These are phyloP conservation scores for Temnothorax curvispinosus DNA, from an alignment of 1,140 invertebrate species.

Conservation along the genomic window DNA sequence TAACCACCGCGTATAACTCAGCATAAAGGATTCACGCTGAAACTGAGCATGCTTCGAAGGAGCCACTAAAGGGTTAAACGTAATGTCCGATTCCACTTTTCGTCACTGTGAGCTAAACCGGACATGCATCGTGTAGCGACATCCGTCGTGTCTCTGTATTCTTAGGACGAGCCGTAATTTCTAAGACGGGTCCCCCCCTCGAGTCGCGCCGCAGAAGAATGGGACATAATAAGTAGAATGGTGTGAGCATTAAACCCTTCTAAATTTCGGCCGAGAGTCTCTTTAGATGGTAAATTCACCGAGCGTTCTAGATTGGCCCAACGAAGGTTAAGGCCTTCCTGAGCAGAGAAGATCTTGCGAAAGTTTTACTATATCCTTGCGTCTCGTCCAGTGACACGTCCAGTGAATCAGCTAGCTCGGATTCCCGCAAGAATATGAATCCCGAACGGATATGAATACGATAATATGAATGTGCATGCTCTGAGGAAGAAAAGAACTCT, in stretches of 20 bases:
- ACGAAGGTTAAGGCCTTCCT: slow-evolving; percentile 83
- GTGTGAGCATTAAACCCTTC: slow-evolving; percentile 67
- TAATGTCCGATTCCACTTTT: slow-evolving; percentile 53
- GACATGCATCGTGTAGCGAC: slow-evolving; percentile 40
- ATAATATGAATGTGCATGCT: not conserved
- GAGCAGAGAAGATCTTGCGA: slow-evolving; percentile 6
- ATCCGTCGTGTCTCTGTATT: slow-evolving; percentile 54
- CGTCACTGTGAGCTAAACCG: slow-evolving; percentile 54
- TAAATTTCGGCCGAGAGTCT: slow-evolving; percentile 64
- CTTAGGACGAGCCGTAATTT: slow-evolving; percentile 61
- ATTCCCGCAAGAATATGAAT: not conserved
- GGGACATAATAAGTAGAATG: slow-evolving; percentile 71
- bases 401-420: not conserved
- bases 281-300: slow-evolving; percentile 67
- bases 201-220: slow-evolving; percentile 63
- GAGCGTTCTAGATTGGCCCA: slow-evolving; percentile 82
- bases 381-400: not conserved
- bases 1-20: slow-evolving; percentile 29
- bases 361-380: not conserved
- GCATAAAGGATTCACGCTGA: slow-evolving; percentile 51
- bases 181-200: slow-evolving; percentile 50
- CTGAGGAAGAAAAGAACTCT: not conserved
- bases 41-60: slow-evolving; percentile 47
- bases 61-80: slow-evolving; percentile 47
- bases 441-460: not conserved